These are phyloP conservation scores for Drosophila kohkoa DNA, from an alignment of 1,140 invertebrate species.

Conservation along the genomic window DNA sequence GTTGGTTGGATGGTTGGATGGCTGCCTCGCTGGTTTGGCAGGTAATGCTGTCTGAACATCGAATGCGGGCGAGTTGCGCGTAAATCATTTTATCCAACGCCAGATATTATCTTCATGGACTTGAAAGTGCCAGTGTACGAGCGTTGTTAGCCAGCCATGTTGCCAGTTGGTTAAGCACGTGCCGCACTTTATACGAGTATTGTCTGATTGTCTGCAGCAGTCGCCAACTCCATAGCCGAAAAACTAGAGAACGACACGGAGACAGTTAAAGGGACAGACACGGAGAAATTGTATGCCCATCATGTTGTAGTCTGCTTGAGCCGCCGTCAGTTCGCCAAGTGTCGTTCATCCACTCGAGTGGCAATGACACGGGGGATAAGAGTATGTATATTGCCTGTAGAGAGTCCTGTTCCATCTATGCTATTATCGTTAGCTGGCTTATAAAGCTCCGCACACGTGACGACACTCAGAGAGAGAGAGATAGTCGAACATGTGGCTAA, in stretches of 20 bases:
- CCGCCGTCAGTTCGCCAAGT: conserved; percentile 47
- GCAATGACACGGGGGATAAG: conserved; percentile 66
- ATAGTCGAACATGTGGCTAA: neutral
- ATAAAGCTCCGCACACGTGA: conserved; percentile 5
- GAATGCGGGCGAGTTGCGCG: conserved; percentile 36
- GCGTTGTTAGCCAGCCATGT: neutral
- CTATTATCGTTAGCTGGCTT: conserved; percentile 12
- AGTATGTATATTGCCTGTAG: conserved; percentile 39
- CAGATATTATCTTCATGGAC: conserved; percentile 64
- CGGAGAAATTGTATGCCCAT: conserved; percentile 28
- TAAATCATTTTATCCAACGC: conserved; percentile 76
- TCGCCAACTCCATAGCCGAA: neutral
- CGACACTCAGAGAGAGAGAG: neutral
- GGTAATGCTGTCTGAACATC: neutral
- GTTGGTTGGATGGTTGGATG: neutral
- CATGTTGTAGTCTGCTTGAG: conserved; percentile 44
- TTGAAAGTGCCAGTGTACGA: conserved; percentile 7
- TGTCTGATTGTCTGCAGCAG: conserved; percentile 15
- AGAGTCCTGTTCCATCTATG: conserved; percentile 1
- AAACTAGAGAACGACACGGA: conserved; percentile 9
- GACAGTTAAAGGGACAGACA: neutral
- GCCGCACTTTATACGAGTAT: conserved; percentile 22
- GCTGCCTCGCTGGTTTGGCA: neutral
- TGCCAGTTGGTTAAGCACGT: conserved; percentile 29
- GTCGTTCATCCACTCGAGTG: conserved; percentile 53